These are phyloP conservation scores for Dendrolimus pini DNA, from an alignment of 2,888 invertebrate species.

Conservation along the genomic window DNA sequence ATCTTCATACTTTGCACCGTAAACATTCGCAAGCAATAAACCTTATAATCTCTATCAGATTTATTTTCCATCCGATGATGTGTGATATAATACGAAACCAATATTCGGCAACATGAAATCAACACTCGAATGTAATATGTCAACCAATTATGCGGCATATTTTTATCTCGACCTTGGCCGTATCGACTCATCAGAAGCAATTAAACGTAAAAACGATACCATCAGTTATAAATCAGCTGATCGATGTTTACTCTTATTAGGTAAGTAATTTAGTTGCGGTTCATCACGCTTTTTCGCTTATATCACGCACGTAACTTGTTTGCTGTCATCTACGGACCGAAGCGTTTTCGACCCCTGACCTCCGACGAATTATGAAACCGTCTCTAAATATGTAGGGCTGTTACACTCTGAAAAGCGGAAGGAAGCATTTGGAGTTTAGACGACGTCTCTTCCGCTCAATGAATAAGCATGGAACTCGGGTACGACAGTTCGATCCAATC, in stretches of 20 bases:
- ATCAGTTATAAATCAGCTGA: slow-evolving; percentile 16
- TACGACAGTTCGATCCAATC: no score
- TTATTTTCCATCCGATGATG: neutral
- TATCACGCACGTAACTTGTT: slow-evolving; percentile 17
- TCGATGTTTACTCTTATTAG: slow-evolving; percentile 11
- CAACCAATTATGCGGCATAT: neutral
- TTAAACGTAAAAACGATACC: neutral
- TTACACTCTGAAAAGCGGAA: slow-evolving; percentile 8
- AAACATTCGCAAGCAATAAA: neutral
- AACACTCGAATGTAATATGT: neutral
- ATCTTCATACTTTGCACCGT: neutral
- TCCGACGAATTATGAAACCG: slow-evolving; percentile 27
- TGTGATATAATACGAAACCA: neutral
- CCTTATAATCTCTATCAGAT: neutral
- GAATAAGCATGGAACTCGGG: no score
- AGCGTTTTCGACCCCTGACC: slow-evolving; percentile 29
- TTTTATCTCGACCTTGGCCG: neutral
- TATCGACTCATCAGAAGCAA: neutral
- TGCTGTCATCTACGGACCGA: slow-evolving; percentile 21
- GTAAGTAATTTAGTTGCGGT: slow-evolving; percentile 7
- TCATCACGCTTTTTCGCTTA: slow-evolving; percentile 18
- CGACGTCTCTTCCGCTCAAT: no score
- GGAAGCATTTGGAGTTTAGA: no score
- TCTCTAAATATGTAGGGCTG: slow-evolving; percentile 26
- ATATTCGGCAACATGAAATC: neutral